A percentile compares a stretch with the other conserved stretches of the same genome.
Conservation (phyloP, 2,888 invertebrate genomes). For the Corythucha ciliata region DNA sequence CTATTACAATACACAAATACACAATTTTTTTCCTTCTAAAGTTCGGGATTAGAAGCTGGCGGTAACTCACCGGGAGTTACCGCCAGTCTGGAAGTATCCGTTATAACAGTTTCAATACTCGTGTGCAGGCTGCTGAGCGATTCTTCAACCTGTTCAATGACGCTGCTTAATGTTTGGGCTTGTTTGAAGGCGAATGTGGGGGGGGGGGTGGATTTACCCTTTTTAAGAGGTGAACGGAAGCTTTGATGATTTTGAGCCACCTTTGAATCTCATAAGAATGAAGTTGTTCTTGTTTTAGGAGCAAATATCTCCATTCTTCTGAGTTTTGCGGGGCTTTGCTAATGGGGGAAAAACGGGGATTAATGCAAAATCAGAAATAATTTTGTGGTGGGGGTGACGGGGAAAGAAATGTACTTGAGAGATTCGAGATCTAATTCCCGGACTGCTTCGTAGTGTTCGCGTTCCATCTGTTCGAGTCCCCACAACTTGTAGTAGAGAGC, state of each 20-base stretch:
- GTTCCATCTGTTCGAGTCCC: constrained; percentile 52
- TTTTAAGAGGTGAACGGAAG: constrained; percentile 59
- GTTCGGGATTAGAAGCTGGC: too few relatives aligned
- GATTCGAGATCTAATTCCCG: constrained; percentile 7
- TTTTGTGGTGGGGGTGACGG: too few relatives aligned
- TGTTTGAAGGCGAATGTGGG: not conserved
- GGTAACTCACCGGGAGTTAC: too few relatives aligned
- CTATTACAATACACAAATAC: too few relatives aligned
- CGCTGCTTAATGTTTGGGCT: constrained; percentile 32
- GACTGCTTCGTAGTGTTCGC: constrained; percentile 16
- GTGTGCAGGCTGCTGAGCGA: constrained; percentile 63
- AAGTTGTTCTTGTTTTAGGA: constrained; percentile 69
- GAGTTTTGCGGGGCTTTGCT: constrained; percentile 54
- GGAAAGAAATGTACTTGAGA: constrained; percentile 1
- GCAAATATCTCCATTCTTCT: constrained; percentile 70
- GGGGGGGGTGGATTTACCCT: constrained; percentile 58
- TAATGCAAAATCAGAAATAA: not conserved
- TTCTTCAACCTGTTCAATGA: constrained; percentile 57
- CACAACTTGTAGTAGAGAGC: constrained; percentile 76
- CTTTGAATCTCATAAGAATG: constrained; percentile 72
- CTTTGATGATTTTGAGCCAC: constrained; percentile 68
- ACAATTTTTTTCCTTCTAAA: too few relatives aligned
- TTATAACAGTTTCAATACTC: constrained; percentile 43
- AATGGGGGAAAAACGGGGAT: not conserved
- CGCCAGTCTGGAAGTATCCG: too few relatives aligned